Evolutionary conservation across 2,113 vertebrate species (phyloP), one percentile per base, ranked within the genome.

Genomic region (Anthoscopus minutus): DNA sequence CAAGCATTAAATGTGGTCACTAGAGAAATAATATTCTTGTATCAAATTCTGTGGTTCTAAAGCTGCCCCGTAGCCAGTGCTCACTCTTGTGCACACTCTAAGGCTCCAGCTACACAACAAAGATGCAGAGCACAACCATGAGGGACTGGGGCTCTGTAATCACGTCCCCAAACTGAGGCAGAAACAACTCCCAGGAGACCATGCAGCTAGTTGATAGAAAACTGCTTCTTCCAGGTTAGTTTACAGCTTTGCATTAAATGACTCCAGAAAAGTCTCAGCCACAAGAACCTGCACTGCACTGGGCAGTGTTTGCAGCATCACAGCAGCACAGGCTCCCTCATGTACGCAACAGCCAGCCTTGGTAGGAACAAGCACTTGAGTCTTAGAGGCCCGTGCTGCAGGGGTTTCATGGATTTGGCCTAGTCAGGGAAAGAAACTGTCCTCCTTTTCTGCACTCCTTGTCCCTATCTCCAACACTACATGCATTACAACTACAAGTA

Each of bases 351-450:
- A 74, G 54, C 10, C 76, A 86, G 57, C 30, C 33, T 27, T 7
- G 40, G 61, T 3, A 44, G 51, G 48, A 82, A 79, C 22, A 37
- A 47, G 67, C 40, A 53, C 72, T 40, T 23, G 81, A 47, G 15
- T 48, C 69, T 40, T 21, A 38, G 37, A 73, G 6, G 47, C 6
- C 47, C n/a, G 11, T 0, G 1, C 23, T 62, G 33, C 2, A 4
- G 42, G 18, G 23, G 28, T n/a, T 83, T 33, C 31, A 12, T 1
- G 21, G 86, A n/a, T 56, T 62, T 71, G 33, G 45, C 40, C 45
- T 28, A 15, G 17, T 19, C 27, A 61, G 40, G 50, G 30, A 79
- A 61, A 61, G 6, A 58, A 77, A 56, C 2, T 10, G 28, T 37
- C 18, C 28, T 60, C 21, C 23, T 67, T n/a, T 84, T 72, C 23